Conservation (phyloP, 1,140 invertebrate genomes). For the Nasonia giraulti region DNA sequence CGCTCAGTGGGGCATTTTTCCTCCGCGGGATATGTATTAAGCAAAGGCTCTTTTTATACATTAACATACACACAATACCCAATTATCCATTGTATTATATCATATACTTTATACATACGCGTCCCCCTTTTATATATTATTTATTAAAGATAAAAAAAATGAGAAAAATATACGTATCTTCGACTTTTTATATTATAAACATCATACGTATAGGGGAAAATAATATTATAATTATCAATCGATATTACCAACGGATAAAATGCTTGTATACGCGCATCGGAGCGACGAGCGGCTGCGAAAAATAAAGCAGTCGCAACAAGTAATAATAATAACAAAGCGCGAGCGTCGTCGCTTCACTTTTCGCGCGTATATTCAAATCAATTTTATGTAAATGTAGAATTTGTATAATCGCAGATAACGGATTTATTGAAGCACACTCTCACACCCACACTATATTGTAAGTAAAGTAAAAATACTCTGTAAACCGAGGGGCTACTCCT, state of each 20-base stretch:
- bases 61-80: conserved; percentile 18
- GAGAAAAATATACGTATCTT: conserved; percentile 25
- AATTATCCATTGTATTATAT: conserved; percentile 44
- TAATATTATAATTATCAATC: conserved; percentile 26
- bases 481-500: background rate
- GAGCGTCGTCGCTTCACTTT: background rate
- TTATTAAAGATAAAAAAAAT: conserved; percentile 34
- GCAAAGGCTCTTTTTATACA: conserved; percentile 46
- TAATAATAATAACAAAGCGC: background rate
- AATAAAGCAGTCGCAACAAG: background rate
- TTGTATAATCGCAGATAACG: conserved; percentile 42
- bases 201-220: conserved; percentile 22
- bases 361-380: conserved; percentile 20
- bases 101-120: conserved; percentile 44
- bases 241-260: conserved; percentile 17
- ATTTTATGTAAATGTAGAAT: conserved; percentile 47
- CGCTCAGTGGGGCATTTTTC: background rate
- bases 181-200: conserved; percentile 45
- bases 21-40: background rate
- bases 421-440: conserved; percentile 42
- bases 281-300: background rate
- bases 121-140: conserved; percentile 48
- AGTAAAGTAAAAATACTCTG: background rate
- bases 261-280: background rate
- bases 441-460: background rate